Conservation (phyloP, 2,113 vertebrate genomes). For the Oreochromis spilurus region DNA sequence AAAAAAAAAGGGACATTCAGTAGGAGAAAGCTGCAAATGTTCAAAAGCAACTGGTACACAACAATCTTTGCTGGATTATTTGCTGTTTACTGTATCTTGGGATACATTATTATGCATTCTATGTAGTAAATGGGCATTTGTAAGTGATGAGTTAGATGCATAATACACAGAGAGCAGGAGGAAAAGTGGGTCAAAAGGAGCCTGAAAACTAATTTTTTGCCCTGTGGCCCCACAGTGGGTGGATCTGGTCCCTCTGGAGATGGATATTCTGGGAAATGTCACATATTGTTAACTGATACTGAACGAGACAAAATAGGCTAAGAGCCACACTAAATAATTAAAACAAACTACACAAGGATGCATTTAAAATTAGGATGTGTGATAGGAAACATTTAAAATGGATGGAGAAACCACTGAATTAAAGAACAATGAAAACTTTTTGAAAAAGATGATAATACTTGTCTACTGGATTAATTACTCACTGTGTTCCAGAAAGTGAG, state of each 20-base stretch:
- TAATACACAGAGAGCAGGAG: background rate
- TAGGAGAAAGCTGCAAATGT: background rate
- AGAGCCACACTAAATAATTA: background rate
- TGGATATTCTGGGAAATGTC: constrained; percentile 20
- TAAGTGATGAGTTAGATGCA: background rate
- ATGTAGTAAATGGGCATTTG: background rate
- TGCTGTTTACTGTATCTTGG: background rate
- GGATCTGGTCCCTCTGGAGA: background rate
- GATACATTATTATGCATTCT: background rate
- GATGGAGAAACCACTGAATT: background rate
- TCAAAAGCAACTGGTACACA: background rate
- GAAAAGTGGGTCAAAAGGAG: constrained; percentile 8
- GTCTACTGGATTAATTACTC: constrained; percentile 52
- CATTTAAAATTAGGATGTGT: background rate
- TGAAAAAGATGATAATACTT: background rate
- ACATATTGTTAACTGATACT: constrained; percentile 7
- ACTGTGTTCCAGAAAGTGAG: constrained; percentile 99
- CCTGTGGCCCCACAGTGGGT: background rate
- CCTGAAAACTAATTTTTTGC: background rate
- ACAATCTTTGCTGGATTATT: background rate
- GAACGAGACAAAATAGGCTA: background rate
- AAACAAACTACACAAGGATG: background rate
- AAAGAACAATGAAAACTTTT: background rate
- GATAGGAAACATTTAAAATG: background rate
- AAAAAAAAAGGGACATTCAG: background rate